Evolutionary conservation across 2,888 invertebrate species (phyloP).

Genomic region (Agrilus mali): DNA sequence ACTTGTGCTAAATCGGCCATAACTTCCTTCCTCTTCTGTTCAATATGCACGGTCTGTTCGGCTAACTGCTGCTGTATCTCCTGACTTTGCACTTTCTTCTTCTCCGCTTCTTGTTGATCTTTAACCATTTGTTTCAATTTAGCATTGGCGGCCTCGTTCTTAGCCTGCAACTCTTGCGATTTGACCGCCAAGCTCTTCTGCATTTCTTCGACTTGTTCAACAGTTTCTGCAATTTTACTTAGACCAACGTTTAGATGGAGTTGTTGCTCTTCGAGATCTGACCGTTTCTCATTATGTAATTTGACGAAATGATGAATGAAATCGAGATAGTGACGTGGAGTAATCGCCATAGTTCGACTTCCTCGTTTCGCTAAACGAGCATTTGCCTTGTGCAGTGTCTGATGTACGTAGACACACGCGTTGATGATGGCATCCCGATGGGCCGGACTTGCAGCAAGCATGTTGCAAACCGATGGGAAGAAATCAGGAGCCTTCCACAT

Average conservation of each 20-base stretch:
- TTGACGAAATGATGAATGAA: slow-evolving; percentile 99
- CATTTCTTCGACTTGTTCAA: slow-evolving; percentile 98
- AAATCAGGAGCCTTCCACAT: slow-evolving; percentile 78
- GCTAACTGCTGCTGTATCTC: slow-evolving; percentile 76
- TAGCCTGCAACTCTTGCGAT: slow-evolving; percentile 86
- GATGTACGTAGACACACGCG: slow-evolving; percentile 96
- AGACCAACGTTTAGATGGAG: slow-evolving; percentile 96
- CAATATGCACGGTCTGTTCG: slow-evolving; percentile 86
- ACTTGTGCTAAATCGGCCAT: slow-evolving; percentile 95
- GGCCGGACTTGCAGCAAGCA: slow-evolving; percentile 57
- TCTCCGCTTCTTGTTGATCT: slow-evolving; percentile 98
- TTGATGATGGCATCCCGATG: slow-evolving; percentile 98
- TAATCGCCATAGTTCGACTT: slow-evolving; percentile 92
- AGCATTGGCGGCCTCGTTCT: slow-evolving; percentile 98
- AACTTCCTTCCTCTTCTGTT: slow-evolving; percentile 86
- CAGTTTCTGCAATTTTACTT: slow-evolving; percentile 97
- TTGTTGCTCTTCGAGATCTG: slow-evolving; percentile 97
- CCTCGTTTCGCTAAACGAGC: slow-evolving; percentile 81
- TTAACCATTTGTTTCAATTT: slow-evolving; percentile 99
- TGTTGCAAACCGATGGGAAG: slow-evolving; percentile 78
- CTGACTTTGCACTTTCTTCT: slow-evolving; percentile 95
- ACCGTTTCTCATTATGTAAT: slow-evolving; percentile 92
- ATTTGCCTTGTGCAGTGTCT: slow-evolving; percentile 92
- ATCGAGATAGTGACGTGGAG: slow-evolving; percentile 94
- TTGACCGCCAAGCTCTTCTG: slow-evolving; percentile 97